A percentile compares a stretch with the other conserved stretches of the same genome.
Evolutionary conservation across 2,797 vertebrate species (phyloP).

Genomic region (Tenualosa ilisha): DNA sequence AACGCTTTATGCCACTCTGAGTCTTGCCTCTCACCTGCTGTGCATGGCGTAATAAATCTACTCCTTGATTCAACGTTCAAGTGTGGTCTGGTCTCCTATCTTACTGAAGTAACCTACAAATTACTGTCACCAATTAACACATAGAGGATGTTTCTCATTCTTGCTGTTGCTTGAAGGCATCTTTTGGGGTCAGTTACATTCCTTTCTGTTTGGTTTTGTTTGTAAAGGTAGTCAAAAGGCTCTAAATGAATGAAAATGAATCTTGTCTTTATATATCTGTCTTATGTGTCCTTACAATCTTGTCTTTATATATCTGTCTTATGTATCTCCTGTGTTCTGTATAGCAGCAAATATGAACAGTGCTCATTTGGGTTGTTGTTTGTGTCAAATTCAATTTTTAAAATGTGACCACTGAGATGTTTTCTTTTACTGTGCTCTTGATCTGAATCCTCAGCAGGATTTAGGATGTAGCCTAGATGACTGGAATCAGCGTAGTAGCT

Average conservation of each 20-base stretch:
- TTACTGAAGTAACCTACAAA: too few relatives aligned
- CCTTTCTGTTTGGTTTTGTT: neutral
- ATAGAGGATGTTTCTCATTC: too few relatives aligned
- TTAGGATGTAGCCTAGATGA: neutral
- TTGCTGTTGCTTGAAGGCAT: neutral
- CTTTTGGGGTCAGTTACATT: neutral
- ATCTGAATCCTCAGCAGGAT: neutral
- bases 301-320: too few relatives aligned
- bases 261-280: neutral
- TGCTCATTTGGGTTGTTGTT: neutral
- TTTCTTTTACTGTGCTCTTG: neutral
- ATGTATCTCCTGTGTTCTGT: neutral
- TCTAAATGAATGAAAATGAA: neutral
- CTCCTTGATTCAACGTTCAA: too few relatives aligned
- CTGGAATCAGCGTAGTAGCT: neutral
- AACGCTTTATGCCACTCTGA: too few relatives aligned
- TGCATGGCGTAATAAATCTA: too few relatives aligned
- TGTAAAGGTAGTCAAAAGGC: neutral
- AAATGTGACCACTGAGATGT: neutral
- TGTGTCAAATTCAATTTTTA: neutral
- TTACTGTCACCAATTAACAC: too few relatives aligned
- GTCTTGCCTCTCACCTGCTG: too few relatives aligned
- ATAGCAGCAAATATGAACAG: neutral
- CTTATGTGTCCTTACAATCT: too few relatives aligned
- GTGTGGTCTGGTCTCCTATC: too few relatives aligned